These are phyloP conservation scores for Melipona quadrifasciata DNA, from an alignment of 1,140 invertebrate genomes.

Conservation along the genomic window DNA sequence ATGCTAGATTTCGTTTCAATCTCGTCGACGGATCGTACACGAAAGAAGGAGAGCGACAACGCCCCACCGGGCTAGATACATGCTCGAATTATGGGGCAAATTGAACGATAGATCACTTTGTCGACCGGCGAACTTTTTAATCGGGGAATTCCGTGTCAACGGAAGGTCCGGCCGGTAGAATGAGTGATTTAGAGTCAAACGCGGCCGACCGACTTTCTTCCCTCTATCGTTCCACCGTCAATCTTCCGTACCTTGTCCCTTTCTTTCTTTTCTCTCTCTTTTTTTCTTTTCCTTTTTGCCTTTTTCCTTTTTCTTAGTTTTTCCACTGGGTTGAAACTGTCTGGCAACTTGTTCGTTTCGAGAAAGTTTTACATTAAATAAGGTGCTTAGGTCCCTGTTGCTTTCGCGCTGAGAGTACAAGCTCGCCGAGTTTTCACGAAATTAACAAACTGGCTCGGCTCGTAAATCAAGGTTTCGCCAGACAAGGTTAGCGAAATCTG, in stretches of 20 bases:
- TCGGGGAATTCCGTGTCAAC: not conserved
- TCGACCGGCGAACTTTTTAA: conserved; percentile 16
- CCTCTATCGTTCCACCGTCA: not conserved
- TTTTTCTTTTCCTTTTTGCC: not conserved
- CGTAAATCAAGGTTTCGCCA: not conserved
- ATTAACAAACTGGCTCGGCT: not conserved
- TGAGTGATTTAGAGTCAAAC: not conserved
- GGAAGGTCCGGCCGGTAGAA: not conserved
- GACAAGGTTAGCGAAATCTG: not conserved
- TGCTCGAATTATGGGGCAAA: conserved; percentile 12
- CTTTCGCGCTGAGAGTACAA: not conserved
- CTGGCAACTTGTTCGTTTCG: not conserved
- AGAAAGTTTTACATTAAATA: conserved; percentile 2
- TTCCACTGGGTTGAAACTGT: not conserved
- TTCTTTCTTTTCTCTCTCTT: not conserved
- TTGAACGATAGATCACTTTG: conserved; percentile 24
- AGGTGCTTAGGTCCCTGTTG: not conserved
- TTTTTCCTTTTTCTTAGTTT: no score
- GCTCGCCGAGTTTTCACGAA: not conserved
- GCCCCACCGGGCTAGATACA: not conserved
- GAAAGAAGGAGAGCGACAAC: not conserved
- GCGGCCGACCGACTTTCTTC: not conserved
- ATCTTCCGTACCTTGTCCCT: not conserved
- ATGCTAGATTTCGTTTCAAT: conserved; percentile 59
- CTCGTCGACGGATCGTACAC: conserved; percentile 13